Conservation (phyloP, 2,888 invertebrate genomes). For the Vannuccia rotundouncinata region DNA sequence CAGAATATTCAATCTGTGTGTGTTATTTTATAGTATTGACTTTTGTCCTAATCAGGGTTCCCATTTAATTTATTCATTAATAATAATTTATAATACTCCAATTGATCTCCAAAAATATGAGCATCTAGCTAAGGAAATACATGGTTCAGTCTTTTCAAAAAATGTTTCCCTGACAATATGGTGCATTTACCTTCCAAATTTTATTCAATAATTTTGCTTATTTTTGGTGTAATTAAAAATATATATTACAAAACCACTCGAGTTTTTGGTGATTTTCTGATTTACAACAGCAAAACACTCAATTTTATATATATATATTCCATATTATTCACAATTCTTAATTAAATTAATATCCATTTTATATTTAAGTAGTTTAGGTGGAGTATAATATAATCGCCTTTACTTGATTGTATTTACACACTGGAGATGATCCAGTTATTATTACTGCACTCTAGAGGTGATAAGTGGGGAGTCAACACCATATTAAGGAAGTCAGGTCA, state of each 20-base stretch:
- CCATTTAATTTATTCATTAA: too few species aligned
- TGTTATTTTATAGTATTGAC: too few species aligned
- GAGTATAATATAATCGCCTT: not conserved
- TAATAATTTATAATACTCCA: too few species aligned
- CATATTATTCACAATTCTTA: too few species aligned
- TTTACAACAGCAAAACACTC: constrained; percentile 17
- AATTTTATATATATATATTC: too few species aligned
- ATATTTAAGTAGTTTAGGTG: not conserved
- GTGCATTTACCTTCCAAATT: not conserved
- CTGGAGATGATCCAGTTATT: not conserved
- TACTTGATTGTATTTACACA: constrained; percentile 10
- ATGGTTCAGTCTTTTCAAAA: too few species aligned
- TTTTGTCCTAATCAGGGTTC: too few species aligned
- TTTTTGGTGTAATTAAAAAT: not conserved
- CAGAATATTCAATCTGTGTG: too few species aligned
- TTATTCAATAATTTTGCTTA: constrained; percentile 29
- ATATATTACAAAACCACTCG: constrained; percentile 35
- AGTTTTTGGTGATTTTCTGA: constrained; percentile 22
- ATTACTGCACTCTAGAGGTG: not conserved
- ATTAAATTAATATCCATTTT: not conserved
- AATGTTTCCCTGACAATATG: too few species aligned
- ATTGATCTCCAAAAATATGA: too few species aligned
- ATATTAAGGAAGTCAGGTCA: not conserved
- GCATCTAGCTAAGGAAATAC: too few species aligned
- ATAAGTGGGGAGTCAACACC: not conserved